Evolutionary conservation across 1,140 invertebrate species (phyloP).

Genomic region (Musca domestica): DNA sequence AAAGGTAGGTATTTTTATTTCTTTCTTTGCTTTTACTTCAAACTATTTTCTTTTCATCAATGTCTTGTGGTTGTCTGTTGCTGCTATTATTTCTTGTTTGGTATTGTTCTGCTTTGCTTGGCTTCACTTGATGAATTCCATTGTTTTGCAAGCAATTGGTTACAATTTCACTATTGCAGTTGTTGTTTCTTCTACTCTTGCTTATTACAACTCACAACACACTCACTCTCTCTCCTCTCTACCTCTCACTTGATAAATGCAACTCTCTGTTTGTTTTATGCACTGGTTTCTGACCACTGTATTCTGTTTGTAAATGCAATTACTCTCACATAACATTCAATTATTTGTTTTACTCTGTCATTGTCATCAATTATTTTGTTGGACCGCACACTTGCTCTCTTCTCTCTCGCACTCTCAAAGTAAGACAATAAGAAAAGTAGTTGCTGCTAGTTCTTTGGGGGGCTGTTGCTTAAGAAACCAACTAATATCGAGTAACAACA

Average conservation of each 20-base stretch:
- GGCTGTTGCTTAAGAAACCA: no score
- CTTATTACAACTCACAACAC: no score
- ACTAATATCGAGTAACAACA: no score
- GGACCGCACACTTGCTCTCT: no score
- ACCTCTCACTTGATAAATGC: no score
- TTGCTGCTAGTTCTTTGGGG: no score
- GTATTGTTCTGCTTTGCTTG: neutral
- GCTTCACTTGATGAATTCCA: conserved; percentile 20
- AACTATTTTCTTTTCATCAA: neutral
- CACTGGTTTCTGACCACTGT: neutral
- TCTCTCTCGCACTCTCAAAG: no score
- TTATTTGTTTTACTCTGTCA: no score
- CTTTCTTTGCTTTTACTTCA: neutral
- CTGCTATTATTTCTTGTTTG: neutral
- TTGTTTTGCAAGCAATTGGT: conserved; percentile 24
- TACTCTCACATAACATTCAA: no score
- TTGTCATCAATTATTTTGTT: no score
- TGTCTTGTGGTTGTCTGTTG: neutral
- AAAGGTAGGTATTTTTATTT: neutral
- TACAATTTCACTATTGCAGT: conserved; percentile 14
- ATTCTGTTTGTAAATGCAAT: conserved; percentile 1
- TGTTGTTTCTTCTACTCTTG: conserved; percentile 1
- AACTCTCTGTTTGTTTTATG: neutral
- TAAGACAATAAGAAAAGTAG: no score
- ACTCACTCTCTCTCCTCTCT: no score